Conservation (phyloP, 1,140 invertebrate species). For the Rhizoglyphus robini region DNA sequence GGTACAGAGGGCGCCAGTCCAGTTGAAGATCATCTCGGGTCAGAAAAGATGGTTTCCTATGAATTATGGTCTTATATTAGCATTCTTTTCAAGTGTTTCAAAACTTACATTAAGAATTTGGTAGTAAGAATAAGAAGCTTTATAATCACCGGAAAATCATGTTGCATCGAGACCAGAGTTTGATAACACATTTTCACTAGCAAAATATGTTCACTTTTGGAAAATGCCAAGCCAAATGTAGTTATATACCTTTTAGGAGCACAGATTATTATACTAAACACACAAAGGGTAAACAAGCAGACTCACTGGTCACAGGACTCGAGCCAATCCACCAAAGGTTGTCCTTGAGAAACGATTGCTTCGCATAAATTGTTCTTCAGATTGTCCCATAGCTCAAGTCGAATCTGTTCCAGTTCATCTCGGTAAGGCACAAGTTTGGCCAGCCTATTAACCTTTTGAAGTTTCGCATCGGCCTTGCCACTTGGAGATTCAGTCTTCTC, state of each 20-base stretch:
- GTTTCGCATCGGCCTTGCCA: background rate
- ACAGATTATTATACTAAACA: no score
- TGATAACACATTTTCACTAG: constrained; percentile 66
- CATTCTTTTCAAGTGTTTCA: background rate
- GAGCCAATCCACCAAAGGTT: background rate
- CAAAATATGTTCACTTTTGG: constrained; percentile 69
- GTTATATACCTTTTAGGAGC: constrained; percentile 47
- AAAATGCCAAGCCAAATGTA: constrained; percentile 68
- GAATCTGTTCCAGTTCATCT: background rate
- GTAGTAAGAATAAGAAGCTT: no score
- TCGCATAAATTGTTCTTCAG: background rate
- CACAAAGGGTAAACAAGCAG: no score
- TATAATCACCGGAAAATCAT: background rate
- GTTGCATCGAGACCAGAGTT: background rate
- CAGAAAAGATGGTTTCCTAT: constrained; percentile 39
- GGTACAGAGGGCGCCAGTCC: constrained; percentile 72
- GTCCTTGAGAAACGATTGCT: background rate
- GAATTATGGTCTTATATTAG: background rate
- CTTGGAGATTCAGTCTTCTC: no score
- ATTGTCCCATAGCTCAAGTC: background rate
- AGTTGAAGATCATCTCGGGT: constrained; percentile 61
- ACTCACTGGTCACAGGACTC: no score
- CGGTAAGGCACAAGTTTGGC: background rate
- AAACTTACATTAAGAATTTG: no score
- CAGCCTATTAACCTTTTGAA: background rate